Evolutionary conservation across 2,797 vertebrate genomes (phyloP).

Genomic region (Remorina albescens): DNA sequence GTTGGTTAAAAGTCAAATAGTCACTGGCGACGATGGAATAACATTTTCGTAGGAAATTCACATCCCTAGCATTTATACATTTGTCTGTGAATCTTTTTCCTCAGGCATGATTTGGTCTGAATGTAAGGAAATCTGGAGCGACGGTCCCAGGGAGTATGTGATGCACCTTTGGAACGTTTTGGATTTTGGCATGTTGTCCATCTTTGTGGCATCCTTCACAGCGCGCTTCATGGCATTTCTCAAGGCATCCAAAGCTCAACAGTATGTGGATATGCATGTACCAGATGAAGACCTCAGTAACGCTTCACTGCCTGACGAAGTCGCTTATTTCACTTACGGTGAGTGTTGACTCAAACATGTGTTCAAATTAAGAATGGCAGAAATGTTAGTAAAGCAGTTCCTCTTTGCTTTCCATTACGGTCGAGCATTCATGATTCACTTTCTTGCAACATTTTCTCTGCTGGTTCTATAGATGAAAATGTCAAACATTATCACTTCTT

Average conservation of each 20-base stretch:
- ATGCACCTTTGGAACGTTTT: slow-evolving; percentile 97
- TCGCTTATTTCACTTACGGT: slow-evolving; percentile 97
- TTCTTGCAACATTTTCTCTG: background rate
- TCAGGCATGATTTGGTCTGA: slow-evolving; percentile 97
- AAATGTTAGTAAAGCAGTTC: background rate
- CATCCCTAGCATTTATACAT: background rate
- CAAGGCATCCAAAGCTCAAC: slow-evolving; percentile 94
- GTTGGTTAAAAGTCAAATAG: too few species aligned
- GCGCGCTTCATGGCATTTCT: slow-evolving; percentile 97
- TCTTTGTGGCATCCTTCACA: slow-evolving; percentile 96
- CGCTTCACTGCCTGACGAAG: slow-evolving; percentile 92
- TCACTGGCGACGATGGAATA: too few species aligned
- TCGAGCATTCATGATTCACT: background rate
- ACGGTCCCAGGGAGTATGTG: slow-evolving; percentile 94
- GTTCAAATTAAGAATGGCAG: background rate
- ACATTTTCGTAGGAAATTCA: too few species aligned
- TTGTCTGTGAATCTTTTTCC: background rate
- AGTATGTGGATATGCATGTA: slow-evolving; percentile 93
- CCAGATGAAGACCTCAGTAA: slow-evolving; percentile 90
- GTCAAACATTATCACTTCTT: background rate
- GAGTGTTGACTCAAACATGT: slow-evolving; percentile 55
- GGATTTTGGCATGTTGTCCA: slow-evolving; percentile 97
- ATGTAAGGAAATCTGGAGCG: slow-evolving; percentile 97
- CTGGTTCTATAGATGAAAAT: background rate
- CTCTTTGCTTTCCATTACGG: background rate